These are phyloP conservation scores for Dexiosoma caninum DNA, from an alignment of 2,888 invertebrate species.

Conservation along the genomic window DNA sequence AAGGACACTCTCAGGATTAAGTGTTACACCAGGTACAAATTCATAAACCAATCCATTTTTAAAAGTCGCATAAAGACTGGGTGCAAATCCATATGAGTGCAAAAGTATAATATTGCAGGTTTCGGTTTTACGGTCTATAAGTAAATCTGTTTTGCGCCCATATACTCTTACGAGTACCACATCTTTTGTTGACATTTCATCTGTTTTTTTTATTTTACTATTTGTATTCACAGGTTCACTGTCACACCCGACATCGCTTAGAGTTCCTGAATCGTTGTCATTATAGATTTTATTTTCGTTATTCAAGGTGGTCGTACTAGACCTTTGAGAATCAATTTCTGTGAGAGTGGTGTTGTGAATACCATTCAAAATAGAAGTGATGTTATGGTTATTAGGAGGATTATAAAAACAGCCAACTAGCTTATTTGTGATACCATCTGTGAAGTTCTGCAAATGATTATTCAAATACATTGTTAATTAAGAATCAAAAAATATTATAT, in stretches of 20 bases:
- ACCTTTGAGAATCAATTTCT: slow-evolving; percentile 59
- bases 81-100: slow-evolving; percentile 87
- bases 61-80: slow-evolving; percentile 93
- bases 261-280: slow-evolving; percentile 63
- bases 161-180: slow-evolving; percentile 92
- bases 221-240: slow-evolving; percentile 26
- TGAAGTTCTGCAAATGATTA: slow-evolving; percentile 84
- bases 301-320: slow-evolving; percentile 5
- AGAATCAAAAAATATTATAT: no score
- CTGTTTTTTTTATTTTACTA: not conserved
- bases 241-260: slow-evolving; percentile 55
- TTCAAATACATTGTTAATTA: no score
- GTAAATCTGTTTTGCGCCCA: slow-evolving; percentile 93
- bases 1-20: slow-evolving; percentile 82
- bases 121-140: slow-evolving; percentile 93
- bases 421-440: slow-evolving; percentile 96
- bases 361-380: slow-evolving; percentile 55
- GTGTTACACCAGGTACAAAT: slow-evolving; percentile 89
- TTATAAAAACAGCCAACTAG: slow-evolving; percentile 86
- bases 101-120: slow-evolving; percentile 82
- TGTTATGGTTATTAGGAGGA: slow-evolving; percentile 58
- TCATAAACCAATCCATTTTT: slow-evolving; percentile 96
- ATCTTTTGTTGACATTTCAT: slow-evolving; percentile 76
- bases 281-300: slow-evolving; percentile 52
- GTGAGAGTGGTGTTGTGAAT: slow-evolving; percentile 61